A percentile compares a stretch with the other conserved stretches of the same genome.
phyloP scores from a whole-genome alignment of 2,797 vertebrate genomes.

The Lepilemur septentrionalis region DNA sequence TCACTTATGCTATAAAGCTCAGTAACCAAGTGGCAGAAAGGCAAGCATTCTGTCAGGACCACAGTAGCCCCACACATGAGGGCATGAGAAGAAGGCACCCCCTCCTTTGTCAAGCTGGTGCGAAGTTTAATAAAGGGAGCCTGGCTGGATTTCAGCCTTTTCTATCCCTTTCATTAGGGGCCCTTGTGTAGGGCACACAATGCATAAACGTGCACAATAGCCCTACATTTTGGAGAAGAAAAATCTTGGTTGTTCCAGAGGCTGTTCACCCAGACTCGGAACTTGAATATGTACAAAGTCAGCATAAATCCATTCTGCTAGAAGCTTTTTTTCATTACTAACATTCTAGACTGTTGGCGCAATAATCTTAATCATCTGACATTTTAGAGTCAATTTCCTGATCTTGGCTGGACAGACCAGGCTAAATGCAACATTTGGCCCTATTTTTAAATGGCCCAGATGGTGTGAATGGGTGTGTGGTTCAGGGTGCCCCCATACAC shows the following conservation, averaged over 20 bases:
- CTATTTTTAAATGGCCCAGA: conserved; percentile 71
- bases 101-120: not conserved
- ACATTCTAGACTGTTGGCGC: not conserved
- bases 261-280: not conserved
- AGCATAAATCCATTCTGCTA: not conserved
- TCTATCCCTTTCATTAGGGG: not conserved
- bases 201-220: not conserved
- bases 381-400: conserved; percentile 64
- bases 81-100: not conserved
- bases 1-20: not conserved
- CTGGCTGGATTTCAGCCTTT: not conserved
- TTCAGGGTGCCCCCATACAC: not conserved
- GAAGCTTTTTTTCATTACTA: conserved; percentile 36
- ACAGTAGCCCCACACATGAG: too few species aligned
- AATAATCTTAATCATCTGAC: conserved; percentile 54
- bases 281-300: not conserved
- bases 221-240: not conserved
- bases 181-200: not conserved
- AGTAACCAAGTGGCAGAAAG: not conserved
- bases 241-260: not conserved
- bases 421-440: conserved; percentile 28
- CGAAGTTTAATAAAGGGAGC: not conserved
- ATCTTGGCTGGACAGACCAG: conserved; percentile 22
- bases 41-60: not conserved
- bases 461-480: conserved; percentile 52